Conservation (phyloP, 2,797 vertebrate genomes). For the Gobionotothen gibberifrons region DNA sequence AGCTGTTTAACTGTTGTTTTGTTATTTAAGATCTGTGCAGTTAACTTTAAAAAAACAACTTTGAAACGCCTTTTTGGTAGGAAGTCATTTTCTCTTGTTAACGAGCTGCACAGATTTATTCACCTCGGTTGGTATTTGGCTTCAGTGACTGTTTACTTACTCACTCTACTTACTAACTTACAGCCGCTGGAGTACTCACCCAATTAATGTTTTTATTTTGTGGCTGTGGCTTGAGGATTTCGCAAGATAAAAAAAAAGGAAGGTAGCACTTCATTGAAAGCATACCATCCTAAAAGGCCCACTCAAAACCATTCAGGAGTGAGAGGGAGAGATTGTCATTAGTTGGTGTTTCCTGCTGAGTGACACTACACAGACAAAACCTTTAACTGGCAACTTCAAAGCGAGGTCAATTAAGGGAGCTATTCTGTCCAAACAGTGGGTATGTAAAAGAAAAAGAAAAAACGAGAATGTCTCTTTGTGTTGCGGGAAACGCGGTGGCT, state of each 20-base stretch:
- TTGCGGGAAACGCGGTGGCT: conserved; percentile 59
- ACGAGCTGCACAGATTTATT: conserved; percentile 58
- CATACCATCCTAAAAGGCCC: background rate
- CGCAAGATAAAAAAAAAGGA: conserved; percentile 16
- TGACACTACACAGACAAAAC: conserved; percentile 68
- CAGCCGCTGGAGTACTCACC: conserved; percentile 47
- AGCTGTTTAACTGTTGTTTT: conserved; percentile 11
- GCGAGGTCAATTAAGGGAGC: conserved; percentile 62
- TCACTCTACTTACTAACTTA: conserved; percentile 49
- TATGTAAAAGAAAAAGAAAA: conserved; percentile 19
- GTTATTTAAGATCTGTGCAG: background rate
- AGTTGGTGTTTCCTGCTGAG: conserved; percentile 71
- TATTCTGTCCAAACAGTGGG: conserved; percentile 63
- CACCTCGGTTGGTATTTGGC: conserved; percentile 60
- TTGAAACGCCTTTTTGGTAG: conserved; percentile 25
- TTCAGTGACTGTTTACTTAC: conserved; percentile 62
- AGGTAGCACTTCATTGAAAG: background rate
- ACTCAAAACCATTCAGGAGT: conserved; percentile 14
- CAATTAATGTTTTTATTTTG: conserved; percentile 58
- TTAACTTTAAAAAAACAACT: conserved; percentile 33
- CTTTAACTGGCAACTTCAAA: conserved; percentile 73
- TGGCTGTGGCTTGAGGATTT: conserved; percentile 56
- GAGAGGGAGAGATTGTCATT: conserved; percentile 53
- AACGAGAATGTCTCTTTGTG: conserved; percentile 51
- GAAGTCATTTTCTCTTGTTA: conserved; percentile 51